Base-by-base conservation (phyloP, 2,888 invertebrate species). In the Melinopterus prodromus region DNA sequence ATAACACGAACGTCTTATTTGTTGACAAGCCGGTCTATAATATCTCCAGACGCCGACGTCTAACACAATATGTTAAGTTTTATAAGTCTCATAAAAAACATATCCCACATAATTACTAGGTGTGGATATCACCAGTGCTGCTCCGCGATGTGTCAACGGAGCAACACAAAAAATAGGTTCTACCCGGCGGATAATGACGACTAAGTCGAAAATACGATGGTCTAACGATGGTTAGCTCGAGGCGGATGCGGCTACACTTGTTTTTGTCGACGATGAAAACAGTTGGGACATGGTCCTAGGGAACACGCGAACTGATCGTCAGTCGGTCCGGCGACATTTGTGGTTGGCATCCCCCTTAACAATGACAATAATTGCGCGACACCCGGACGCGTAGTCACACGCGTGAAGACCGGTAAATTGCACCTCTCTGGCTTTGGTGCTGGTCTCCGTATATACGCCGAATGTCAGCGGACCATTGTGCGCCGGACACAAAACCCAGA, bases 271-370 rank as follows among this genome's bases (percentile, higher is more conserved):
- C 26, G 26, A 26, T 26, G 26, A 26, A 77, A 74, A 80, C 81
- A 81, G 81, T 81, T 81, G 81, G 79, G 78, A 36, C 74, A 38
- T 36, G 81, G n/a, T 35, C 74, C 74, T n/a, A 14, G 37, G 36
- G 6, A 14, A 82, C 86, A 86, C 86, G 86, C 86, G 84, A 86
- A 85, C 81, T 81, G 85, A 85, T 86, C 85, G 85, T 86, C 86
- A 86, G 83, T 83, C 83, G 80, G 36, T 76, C 37, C 79, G 83
- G 3, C 81, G 81, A 82, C 83, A 82, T 81, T 81, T 82, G 82
- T 80, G 80, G 69, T 71, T 35, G 16, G 71, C 79, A 37, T 70
- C 26, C 69, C 9, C 36, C 69, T 15, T 26, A 71, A 75, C 80
- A 37, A 74, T 74, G 78, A 78, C 78, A 78, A 80, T 79, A 79